Evolutionary conservation across 1,140 invertebrate species (phyloP).

Genomic region (Bombus superbus): DNA sequence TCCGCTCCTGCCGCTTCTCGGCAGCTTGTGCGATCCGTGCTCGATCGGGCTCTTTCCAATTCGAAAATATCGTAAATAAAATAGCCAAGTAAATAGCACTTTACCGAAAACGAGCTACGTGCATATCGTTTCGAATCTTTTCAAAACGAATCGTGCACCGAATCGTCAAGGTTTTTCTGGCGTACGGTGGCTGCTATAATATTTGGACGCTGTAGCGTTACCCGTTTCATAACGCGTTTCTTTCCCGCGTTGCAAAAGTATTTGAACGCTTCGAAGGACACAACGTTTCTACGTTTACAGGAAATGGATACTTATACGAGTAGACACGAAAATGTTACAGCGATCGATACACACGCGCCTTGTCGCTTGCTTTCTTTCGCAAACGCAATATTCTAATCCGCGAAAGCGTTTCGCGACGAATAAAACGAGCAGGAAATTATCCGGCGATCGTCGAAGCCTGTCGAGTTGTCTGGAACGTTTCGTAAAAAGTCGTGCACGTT

Average conservation of each 20-base stretch:
- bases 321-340: too few species aligned
- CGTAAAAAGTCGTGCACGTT: too few species aligned
- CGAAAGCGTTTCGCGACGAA: constrained; percentile 20
- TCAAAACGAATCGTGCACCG: too few species aligned
- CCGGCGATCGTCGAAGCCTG: constrained; percentile 38
- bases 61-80: constrained; percentile 10
- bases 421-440: constrained; percentile 64
- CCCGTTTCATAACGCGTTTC: too few species aligned
- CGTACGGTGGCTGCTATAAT: too few species aligned
- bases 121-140: too few species aligned
- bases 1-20: constrained; percentile 6
- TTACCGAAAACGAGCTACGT: constrained; percentile 1
- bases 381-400: constrained; percentile 14
- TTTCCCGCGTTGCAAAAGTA: too few species aligned
- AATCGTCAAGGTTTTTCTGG: too few species aligned
- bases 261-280: neutral
- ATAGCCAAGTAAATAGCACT: constrained; percentile 15
- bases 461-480: neutral
- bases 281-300: too few species aligned
- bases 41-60: constrained; percentile 9
- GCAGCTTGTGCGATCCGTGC: neutral
- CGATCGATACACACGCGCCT: neutral
- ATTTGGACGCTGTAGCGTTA: too few species aligned
- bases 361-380: constrained; percentile 3
- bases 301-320: too few species aligned